Percentiles rank a stretch among this genome's conserved stretches.
Conservation (phyloP, 2,797 vertebrate genomes). For the Psittacula derbiana region DNA sequence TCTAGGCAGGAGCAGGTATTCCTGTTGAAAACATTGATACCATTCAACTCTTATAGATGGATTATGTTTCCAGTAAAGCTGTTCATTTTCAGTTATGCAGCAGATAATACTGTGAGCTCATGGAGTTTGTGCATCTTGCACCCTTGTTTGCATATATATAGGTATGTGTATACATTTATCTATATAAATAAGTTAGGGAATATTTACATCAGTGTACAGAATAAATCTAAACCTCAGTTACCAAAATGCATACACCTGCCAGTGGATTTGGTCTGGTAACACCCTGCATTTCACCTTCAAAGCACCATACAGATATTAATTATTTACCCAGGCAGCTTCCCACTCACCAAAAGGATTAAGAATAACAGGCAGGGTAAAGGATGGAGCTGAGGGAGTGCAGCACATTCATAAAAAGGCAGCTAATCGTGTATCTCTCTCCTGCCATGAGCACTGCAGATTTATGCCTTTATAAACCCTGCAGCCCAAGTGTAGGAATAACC, state of each 20-base stretch:
- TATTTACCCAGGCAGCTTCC: slow-evolving; percentile 6
- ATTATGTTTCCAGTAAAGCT: not conserved
- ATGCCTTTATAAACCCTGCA: not conserved
- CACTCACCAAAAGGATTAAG: not conserved
- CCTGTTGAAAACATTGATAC: not conserved
- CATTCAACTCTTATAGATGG: not conserved
- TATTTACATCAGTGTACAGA: slow-evolving; percentile 42
- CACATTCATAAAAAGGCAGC: not conserved
- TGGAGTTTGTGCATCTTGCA: not conserved
- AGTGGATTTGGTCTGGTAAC: not conserved
- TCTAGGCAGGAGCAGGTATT: not conserved
- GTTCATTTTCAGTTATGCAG: not conserved
- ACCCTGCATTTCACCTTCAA: not conserved
- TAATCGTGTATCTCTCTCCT: not conserved
- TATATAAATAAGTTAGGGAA: slow-evolving; percentile 37
- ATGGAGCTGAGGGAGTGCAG: not conserved
- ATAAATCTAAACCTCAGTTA: not conserved
- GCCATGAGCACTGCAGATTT: not conserved
- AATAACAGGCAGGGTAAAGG: not conserved
- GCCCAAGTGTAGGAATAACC: not conserved
- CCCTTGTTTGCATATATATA: not conserved
- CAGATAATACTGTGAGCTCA: not conserved
- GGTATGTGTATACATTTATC: accelerated
- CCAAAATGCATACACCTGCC: not conserved
- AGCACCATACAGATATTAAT: not conserved